These are phyloP conservation scores for Maccullochella peelii DNA, from an alignment of 2,113 vertebrate species.

Conservation along the genomic window DNA sequence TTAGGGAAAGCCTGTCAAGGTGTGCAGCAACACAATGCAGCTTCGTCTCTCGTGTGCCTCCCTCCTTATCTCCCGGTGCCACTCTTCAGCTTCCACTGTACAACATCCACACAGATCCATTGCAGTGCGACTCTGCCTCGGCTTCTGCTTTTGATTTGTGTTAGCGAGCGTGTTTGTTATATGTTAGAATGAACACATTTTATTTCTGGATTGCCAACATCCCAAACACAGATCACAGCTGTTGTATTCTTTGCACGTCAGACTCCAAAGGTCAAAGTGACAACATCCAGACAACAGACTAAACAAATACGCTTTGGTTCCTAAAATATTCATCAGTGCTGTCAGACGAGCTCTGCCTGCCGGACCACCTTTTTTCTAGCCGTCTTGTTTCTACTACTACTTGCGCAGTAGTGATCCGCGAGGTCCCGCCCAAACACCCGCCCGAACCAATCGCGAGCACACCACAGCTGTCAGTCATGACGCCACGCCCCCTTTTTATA, in stretches of 20 bases:
- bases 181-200: neutral
- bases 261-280: conserved; percentile 7
- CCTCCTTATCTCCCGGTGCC: conserved; percentile 31
- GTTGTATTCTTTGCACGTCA: neutral
- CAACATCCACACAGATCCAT: conserved; percentile 41
- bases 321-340: conserved; percentile 20
- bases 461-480: too few relatives aligned
- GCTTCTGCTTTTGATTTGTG: conserved; percentile 20
- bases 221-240: neutral
- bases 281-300: neutral
- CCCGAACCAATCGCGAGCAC: too few relatives aligned
- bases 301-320: neutral
- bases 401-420: too few relatives aligned
- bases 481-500: too few relatives aligned
- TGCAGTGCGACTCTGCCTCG: neutral
- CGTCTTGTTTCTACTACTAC: neutral
- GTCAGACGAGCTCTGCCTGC: too few relatives aligned
- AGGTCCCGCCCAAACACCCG: too few relatives aligned
- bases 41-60: conserved; percentile 14
- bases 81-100: conserved; percentile 33
- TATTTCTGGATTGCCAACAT: neutral
- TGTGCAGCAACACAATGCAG: conserved; percentile 44
- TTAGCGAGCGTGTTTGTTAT: conserved; percentile 3
- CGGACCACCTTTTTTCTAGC: neutral
- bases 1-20: conserved; percentile 57